Evolutionary conservation across 2,113 vertebrate genomes (phyloP), one percentile per base, ranked within the genome.

Genomic region (Puntigrus tetrazona): DNA sequence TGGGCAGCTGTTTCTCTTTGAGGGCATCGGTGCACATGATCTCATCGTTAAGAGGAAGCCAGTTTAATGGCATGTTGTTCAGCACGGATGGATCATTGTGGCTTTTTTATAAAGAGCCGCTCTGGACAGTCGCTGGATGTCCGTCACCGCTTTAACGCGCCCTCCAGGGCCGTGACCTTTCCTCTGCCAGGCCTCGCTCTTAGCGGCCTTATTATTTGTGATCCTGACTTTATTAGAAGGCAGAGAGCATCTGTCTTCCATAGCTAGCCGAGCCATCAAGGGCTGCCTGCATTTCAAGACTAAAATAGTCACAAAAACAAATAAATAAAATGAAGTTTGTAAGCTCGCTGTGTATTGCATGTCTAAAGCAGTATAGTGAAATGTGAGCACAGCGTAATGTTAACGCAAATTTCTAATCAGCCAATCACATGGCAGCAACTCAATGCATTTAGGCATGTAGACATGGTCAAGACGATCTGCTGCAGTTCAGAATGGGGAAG

Each of bases 251-350:
- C 20, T 41, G 61, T 91, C 86, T 90, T 86, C 36, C 72, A 34
- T n/a, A 38, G 76, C 79, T 55, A 77, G 85, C 74, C 63, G 36
- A 83, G 55, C 87, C 74, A 69, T 79, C 27, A 61, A 76, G 67
- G 55, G 65, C 78, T 43, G 88, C 72, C 88, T 84, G 76, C 88
- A 88, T 50, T 59, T 72, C 59, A 22, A 69, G 55, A 38, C 75
- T 36, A 7, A 36, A 75, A 20, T 3, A n/a, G 52, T n/a, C 52
- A 57, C 52, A 57, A n/a, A 57, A 57, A 57, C 7, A 57, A n/a
- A n/a, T 57, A 57, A 57, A 57, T 55, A 22, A 2, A 55, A 55
- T 55, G 22, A 10, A 10, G 3, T 7, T 31, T 31, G 27, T 22
- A 27, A 20, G 72, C 25, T 50, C 9, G 14, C 25, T 75, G 27